Evolutionary conservation across 2,888 invertebrate genomes (phyloP), one percentile per base, ranked within the genome.

Genomic region (Drosophila limbata): DNA sequence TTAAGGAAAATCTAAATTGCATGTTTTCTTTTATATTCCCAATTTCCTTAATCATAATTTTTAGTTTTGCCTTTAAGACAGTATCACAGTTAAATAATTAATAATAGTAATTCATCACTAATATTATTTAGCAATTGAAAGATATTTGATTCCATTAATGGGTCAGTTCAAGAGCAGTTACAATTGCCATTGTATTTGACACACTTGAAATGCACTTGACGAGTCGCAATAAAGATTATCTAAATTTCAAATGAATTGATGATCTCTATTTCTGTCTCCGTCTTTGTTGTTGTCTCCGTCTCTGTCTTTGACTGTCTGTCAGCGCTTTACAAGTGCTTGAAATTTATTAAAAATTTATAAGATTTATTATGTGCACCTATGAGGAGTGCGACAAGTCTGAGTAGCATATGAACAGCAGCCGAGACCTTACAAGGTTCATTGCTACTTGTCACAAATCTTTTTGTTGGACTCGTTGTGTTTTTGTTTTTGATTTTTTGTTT

Each of bases 371-470:
- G 57, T 63, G 63, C 56, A 66, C 37, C 60, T 63, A 51, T 39
- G 31, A 50, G 61, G 35, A 44, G 17, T 60, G 65, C 19, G 37
- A 70, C 60, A 59, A 42, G 55, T 56, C 19, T 25, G 45, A 37
- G 17, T 28, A 19, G 56, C 45, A 35, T 62, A 52, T 45, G 44
- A 55, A 60, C 55, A 76, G 64, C 73, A 79, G 83, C 70, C 79
- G 57, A 79, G 89, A 88, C 85, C 85, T 87, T 81, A 80, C 72
- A 73, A 69, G 87, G 85, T 85, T 84, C 87, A 88, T 84, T 88
- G 84, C 87, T 86, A 84, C 83, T 77, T 77, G 79, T 72, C 88
- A 86, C 84, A 78, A 71, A 77, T 82, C 64, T 73, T 28, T 66
- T 56, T 56, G 47, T 72, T 53, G 56, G 33, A 55, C 55, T 33